Percentiles rank a stretch among this genome's conserved stretches.
These are phyloP conservation scores for Myotis planiceps DNA, from an alignment of 2,797 vertebrate species.

Conservation along the genomic window DNA sequence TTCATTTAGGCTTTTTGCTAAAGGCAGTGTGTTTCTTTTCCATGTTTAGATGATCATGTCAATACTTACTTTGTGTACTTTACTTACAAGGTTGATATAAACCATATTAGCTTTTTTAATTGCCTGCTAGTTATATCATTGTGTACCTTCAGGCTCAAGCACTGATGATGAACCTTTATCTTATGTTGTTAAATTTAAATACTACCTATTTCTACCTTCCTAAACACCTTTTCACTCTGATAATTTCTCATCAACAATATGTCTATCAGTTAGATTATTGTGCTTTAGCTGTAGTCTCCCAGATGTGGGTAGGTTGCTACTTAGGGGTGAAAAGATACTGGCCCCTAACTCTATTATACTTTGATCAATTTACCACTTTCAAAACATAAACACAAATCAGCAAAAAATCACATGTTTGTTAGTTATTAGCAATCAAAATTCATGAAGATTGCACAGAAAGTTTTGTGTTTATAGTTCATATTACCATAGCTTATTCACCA, in stretches of 20 bases:
- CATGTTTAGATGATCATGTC: neutral
- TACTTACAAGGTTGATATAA: constrained; percentile 16
- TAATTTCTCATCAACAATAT: neutral
- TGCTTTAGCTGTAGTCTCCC: neutral
- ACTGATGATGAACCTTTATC: neutral
- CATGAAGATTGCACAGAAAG: neutral
- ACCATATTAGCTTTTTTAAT: neutral
- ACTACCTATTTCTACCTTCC: neutral
- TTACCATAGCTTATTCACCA: neutral
- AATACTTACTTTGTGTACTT: neutral
- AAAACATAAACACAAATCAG: neutral
- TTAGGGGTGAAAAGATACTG: neutral
- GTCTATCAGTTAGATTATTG: neutral
- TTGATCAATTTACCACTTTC: neutral
- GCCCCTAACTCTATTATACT: neutral
- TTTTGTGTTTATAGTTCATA: neutral
- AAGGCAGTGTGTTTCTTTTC: neutral
- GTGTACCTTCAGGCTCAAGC: neutral
- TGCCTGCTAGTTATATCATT: neutral
- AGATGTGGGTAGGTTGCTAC: neutral
- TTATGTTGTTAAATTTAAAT: neutral
- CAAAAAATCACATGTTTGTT: neutral
- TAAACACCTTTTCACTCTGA: neutral
- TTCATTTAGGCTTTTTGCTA: constrained; percentile 31
- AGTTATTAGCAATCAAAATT: no score